Conservation (phyloP, 1,140 invertebrate genomes). For the Leptopilina boulardi region DNA sequence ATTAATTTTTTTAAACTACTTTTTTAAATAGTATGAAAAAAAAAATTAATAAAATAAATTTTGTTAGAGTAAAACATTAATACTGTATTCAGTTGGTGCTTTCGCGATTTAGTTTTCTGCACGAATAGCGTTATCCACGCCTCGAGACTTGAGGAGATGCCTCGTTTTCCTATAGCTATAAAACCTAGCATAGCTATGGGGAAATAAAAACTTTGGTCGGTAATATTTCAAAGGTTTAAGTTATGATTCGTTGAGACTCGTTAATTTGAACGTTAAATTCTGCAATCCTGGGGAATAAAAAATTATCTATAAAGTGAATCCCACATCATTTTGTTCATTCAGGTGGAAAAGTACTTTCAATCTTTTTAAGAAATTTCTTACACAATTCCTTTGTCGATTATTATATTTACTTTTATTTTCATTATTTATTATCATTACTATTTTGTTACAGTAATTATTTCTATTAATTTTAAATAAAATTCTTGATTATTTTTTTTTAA, state of each 20-base stretch:
- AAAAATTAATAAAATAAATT: too few relatives aligned
- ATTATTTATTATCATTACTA: too few relatives aligned
- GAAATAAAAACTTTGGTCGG: conserved; percentile 1
- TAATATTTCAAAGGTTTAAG: conserved; percentile 16
- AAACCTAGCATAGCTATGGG: neutral
- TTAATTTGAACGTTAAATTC: conserved; percentile 7
- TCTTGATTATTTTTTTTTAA: too few relatives aligned
- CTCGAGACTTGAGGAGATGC: neutral
- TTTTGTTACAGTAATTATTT: too few relatives aligned
- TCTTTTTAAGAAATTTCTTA: neutral
- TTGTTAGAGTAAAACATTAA: too few relatives aligned
- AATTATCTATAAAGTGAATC: conserved; percentile 21
- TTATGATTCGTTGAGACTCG: conserved; percentile 23
- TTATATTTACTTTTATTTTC: too few relatives aligned
- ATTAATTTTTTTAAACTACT: too few relatives aligned
- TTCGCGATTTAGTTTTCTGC: conserved; percentile 7
- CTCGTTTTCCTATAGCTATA: conserved; percentile 18
- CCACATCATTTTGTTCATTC: neutral
- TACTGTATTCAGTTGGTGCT: too few relatives aligned
- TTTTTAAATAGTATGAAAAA: too few relatives aligned
- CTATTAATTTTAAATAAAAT: too few relatives aligned
- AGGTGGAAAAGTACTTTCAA: neutral
- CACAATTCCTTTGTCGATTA: neutral
- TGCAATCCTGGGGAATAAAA: neutral
- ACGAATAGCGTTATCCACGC: neutral